A percentile compares a stretch with the other conserved stretches of the same genome.
phyloP scores from a whole-genome alignment of 2,888 invertebrate genomes.

The Mayetiola destructor region DNA sequence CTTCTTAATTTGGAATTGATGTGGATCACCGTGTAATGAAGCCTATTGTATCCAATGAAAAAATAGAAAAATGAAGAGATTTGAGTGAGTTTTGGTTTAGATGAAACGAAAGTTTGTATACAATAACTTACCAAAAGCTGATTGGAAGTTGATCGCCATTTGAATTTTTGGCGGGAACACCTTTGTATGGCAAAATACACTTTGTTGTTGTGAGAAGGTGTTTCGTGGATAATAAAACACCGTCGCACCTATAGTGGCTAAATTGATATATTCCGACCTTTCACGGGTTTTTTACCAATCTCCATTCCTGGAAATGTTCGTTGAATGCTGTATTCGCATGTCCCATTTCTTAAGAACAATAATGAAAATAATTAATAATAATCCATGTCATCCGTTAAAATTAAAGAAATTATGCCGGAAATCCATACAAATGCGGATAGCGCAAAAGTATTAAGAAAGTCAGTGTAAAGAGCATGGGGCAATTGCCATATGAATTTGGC shows the following conservation, averaged over 20 bases:
- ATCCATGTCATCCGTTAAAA: conserved; percentile 2
- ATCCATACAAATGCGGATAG: conserved; percentile 4
- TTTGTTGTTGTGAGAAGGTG: conserved; percentile 10
- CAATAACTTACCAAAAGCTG: conserved; percentile 11
- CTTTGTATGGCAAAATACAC: conserved; percentile 11
- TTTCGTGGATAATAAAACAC: conserved; percentile 11
- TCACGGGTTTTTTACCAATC: not conserved
- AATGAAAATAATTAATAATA: conserved; percentile 7
- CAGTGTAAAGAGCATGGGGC: not conserved
- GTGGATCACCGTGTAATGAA: conserved; percentile 2
- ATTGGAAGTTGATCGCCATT: conserved; percentile 8
- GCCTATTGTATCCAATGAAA: conserved; percentile 5
- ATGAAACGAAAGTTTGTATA: conserved; percentile 10
- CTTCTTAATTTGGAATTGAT: not conserved
- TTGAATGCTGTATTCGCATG: conserved; percentile 2
- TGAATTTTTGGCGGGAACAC: conserved; percentile 9
- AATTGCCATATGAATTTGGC: not conserved
- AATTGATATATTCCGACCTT: conserved; percentile 1
- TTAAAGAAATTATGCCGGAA: conserved; percentile 8
- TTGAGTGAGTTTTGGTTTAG: conserved; percentile 10
- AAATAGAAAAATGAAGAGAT: conserved; percentile 6
- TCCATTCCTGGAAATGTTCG: conserved; percentile 6
- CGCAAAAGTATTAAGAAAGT: conserved; percentile 2
- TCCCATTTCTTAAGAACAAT: conserved; percentile 6
- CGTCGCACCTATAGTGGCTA: conserved; percentile 2